These are phyloP conservation scores for Brienomyrus brachyistius DNA, from an alignment of 2,113 vertebrate species.

Conservation along the genomic window DNA sequence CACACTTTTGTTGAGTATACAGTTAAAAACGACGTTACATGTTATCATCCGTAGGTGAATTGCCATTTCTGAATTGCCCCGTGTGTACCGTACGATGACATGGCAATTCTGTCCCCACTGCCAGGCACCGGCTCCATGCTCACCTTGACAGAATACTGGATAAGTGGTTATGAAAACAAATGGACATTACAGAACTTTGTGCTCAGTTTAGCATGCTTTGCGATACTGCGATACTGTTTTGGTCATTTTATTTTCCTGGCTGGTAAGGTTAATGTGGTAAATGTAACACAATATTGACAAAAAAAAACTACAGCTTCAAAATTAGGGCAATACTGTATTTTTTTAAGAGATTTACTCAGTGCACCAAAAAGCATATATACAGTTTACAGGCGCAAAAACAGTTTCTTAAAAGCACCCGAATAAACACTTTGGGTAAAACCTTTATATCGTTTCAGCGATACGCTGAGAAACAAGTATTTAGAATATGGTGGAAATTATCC, in stretches of 20 bases:
- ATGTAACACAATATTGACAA: neutral
- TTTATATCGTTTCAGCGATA: neutral
- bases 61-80: neutral
- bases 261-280: neutral
- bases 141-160: neutral
- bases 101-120: neutral
- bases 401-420: slow-evolving; percentile 11
- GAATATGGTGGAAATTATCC: neutral
- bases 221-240: neutral
- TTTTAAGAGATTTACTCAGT: slow-evolving; percentile 15
- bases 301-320: neutral
- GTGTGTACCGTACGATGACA: neutral
- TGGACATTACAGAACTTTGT: neutral
- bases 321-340: slow-evolving; percentile 33
- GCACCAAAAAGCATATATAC: slow-evolving; percentile 9
- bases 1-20: neutral
- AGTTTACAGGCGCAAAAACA: slow-evolving; percentile 30
- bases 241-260: neutral
- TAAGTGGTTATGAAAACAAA: neutral
- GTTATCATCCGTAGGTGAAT: neutral
- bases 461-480: neutral
- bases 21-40: neutral
- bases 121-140: neutral
- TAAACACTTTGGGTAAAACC: neutral
- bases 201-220: neutral